phyloP scores from a whole-genome alignment of 2,888 invertebrate species.

The Altica lythri region DNA sequence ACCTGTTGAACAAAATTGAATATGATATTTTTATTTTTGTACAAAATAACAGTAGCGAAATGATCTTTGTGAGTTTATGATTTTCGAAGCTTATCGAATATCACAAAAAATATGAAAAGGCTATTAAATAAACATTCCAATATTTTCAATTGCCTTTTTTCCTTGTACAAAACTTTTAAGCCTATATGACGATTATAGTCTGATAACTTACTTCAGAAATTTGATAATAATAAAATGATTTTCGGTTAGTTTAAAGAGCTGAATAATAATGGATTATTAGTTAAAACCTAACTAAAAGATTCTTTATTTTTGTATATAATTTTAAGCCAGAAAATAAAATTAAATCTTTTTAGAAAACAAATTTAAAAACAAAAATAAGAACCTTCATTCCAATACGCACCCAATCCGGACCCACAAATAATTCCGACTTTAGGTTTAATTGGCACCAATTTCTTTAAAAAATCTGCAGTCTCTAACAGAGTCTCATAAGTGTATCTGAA shows the following conservation, averaged over 20 bases:
- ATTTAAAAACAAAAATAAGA: slow-evolving; percentile 47
- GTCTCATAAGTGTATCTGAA: slow-evolving; percentile 21
- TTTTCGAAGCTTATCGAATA: too few relatives aligned
- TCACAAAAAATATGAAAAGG: not conserved
- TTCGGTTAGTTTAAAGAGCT: too few relatives aligned
- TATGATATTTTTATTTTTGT: slow-evolving; percentile 10
- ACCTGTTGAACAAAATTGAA: slow-evolving; percentile 63
- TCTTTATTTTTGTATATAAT: not conserved
- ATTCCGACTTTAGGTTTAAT: slow-evolving; percentile 18
- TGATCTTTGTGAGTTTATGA: too few relatives aligned
- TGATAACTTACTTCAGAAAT: too few relatives aligned
- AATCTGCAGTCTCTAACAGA: slow-evolving; percentile 17
- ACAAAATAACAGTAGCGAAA: too few relatives aligned
- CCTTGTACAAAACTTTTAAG: too few relatives aligned
- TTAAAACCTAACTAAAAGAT: too few relatives aligned
- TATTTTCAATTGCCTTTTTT: too few relatives aligned
- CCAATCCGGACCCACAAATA: slow-evolving; percentile 4
- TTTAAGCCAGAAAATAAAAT: not conserved
- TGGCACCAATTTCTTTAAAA: slow-evolving; percentile 8
- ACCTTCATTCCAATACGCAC: slow-evolving; percentile 54
- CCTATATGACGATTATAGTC: too few relatives aligned
- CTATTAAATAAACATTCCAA: too few relatives aligned
- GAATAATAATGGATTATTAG: too few relatives aligned
- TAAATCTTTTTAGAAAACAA: slow-evolving; percentile 16
- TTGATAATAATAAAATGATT: not conserved